These are phyloP conservation scores for Notothenia rossii DNA, from an alignment of 2,113 vertebrate species.

Conservation along the genomic window DNA sequence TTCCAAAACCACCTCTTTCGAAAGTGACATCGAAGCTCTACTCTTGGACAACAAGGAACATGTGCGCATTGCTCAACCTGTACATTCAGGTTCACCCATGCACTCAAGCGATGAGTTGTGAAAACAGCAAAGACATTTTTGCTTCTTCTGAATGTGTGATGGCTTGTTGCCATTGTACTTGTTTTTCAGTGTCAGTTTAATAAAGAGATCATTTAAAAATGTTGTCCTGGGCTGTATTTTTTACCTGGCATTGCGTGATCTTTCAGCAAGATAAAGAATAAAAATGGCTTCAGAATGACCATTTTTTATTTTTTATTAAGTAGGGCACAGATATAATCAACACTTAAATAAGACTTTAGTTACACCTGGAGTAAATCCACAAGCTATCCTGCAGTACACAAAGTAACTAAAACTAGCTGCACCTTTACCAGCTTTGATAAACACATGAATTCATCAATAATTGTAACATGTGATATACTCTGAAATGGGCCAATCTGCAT, in stretches of 20 bases:
- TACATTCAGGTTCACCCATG: constrained; percentile 9
- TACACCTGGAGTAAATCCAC: too few species aligned
- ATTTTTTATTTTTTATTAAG: not conserved
- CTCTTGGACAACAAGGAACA: constrained; percentile 60
- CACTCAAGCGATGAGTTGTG: constrained; percentile 62
- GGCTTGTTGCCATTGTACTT: not conserved
- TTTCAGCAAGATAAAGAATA: not conserved
- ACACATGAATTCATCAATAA: too few species aligned
- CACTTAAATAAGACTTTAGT: too few species aligned
- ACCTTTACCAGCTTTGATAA: too few species aligned
- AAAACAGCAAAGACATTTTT: constrained; percentile 17
- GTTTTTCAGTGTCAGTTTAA: constrained; percentile 13
- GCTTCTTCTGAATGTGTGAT: not conserved
- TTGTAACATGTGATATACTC: too few species aligned
- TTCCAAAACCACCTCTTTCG: constrained; percentile 45
- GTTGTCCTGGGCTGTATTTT: not conserved
- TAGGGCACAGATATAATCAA: not conserved
- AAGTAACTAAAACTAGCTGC: too few species aligned
- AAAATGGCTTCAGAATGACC: not conserved
- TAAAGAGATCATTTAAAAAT: constrained; percentile 14
- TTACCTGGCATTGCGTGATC: accelerated
- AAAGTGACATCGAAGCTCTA: constrained; percentile 60
- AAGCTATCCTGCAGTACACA: too few species aligned
- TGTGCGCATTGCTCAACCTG: constrained; percentile 57
- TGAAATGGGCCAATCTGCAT: too few species aligned